Base-by-base conservation (phyloP, 2,797 vertebrate genomes). In the Melanotaenia maccullochi region DNA sequence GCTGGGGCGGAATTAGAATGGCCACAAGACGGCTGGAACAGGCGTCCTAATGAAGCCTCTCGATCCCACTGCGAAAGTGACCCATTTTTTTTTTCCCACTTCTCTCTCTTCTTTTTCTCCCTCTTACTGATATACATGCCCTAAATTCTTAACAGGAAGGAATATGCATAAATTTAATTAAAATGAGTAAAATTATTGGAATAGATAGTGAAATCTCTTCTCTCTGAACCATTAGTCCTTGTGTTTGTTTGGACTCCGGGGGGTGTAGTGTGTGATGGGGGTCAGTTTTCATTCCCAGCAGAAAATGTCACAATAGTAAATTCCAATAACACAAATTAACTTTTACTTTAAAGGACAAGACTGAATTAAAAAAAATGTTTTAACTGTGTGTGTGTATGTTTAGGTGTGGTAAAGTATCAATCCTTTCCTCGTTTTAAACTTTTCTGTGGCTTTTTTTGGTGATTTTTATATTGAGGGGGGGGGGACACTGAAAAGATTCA, bases 161-260 rank as follows among this genome's bases (percentile, higher is more conserved):
- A 79, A 88, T 78, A 86, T 87, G 87, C 87, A 90, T 90, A 85
- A 63, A 90, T 90, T 81, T 91, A 91, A 93, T 92, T 89, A 90
- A 89, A 89, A 78, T 62, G 61, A 73, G 38, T 52, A 63, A 87
- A 89, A 89, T 81, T 66, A 86, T 87, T 63, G 70, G 66, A 56
- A 81, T 72, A 76, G 55, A 70, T 79, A 76, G 62, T 51, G 74
- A 72, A 83, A 81, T 86, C 52, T 62, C 54, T 56, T 61, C 72
- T 80, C 64, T 73, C 56, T 25, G 16, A 83, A 71, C 68, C 68
- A 79, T 84, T 88, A 86, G 82, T 85, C 73, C 72, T 81, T 76
- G 60, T 74, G 67, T 83, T 81, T 68, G 66, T 71, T 73, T 38
- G 35, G 68, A 80, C 68, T 75, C 54, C 1, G 12, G 52, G 2